Evolutionary conservation across 2,888 invertebrate species (phyloP), one percentile per base, ranked within the genome.

Genomic region (Sclerodermus sp.): DNA sequence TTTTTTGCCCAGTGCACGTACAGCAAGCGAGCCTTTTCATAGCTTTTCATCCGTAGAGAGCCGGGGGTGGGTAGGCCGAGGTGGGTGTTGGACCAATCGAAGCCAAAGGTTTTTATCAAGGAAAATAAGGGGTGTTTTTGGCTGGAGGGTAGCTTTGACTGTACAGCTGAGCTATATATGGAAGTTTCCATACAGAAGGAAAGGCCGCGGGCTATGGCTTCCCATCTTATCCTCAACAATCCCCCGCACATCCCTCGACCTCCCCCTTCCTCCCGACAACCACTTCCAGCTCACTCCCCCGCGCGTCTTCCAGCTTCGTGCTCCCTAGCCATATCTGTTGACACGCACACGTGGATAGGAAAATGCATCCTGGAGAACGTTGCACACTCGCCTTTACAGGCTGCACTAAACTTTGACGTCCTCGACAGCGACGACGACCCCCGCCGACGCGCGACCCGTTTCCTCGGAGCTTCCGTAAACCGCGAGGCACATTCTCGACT

Each of bases 171-270:
- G n/a, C 8, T 40, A 49, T 34, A 41, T 42, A 46, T 39, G 52
- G 48, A 49, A 54, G 39, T 45, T 29, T 51, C 23, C 23, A 23
- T 23, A 23, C 58, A 60, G 64, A 58, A 66, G 64, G 60, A 63
- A 66, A 57, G 53, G 56, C 68, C 61, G 44, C 49, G 40, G 64
- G 68, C 66, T 64, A 67, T 67, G 58, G 64, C 66, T 67, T 69
- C 62, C 62, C 62, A 63, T 67, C 66, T 66, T 64, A 66, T 66
- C 60, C 62, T 50, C 51, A 41, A 23, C 42, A 48, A 23, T 8
- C 23, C 23, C 23, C 23, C 15, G 42, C 36, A 42, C 42, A 32
- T 44, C 36, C 44, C 49, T 40, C 39, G 31, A n/a, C 37, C 34
- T 40, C 40, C 41, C 41, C 50, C 48, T 8, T 3, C 23, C 8